phyloP scores from a whole-genome alignment of 2,888 invertebrate genomes.

The Eubasilissa splendida region DNA sequence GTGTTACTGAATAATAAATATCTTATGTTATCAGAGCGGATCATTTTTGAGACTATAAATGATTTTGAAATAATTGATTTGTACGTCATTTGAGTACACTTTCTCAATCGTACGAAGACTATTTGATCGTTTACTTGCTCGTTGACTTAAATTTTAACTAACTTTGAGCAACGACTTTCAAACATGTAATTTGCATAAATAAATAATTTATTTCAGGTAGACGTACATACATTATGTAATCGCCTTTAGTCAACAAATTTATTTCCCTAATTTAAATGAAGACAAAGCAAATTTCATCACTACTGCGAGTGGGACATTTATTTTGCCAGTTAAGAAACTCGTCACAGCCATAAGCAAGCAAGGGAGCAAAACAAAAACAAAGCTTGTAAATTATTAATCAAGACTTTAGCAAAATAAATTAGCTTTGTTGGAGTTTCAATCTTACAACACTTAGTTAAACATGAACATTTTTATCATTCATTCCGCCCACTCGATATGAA shows the following conservation, averaged over 20 bases:
- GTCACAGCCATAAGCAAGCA: slow-evolving; percentile 30
- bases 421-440: slow-evolving; percentile 30
- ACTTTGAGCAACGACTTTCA: too few relatives aligned
- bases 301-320: slow-evolving; percentile 34
- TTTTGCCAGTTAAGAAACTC: slow-evolving; percentile 40
- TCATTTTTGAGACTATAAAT: too few relatives aligned
- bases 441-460: slow-evolving; percentile 3
- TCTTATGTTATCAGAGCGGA: too few relatives aligned
- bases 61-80: too few relatives aligned
- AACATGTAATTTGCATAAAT: not conserved
- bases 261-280: slow-evolving; percentile 35
- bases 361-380: slow-evolving; percentile 26
- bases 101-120: too few relatives aligned
- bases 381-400: slow-evolving; percentile 35
- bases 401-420: slow-evolving; percentile 25
- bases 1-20: too few relatives aligned
- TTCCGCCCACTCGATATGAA: slow-evolving; percentile 18
- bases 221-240: slow-evolving; percentile 37
- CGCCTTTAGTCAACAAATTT: slow-evolving; percentile 34
- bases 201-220: slow-evolving; percentile 20
- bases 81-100: too few relatives aligned
- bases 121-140: too few relatives aligned
- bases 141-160: too few relatives aligned
- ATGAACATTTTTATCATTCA: slow-evolving; percentile 27
- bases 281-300: slow-evolving; percentile 40